Evolutionary conservation across 2,113 vertebrate genomes (phyloP).

Genomic region (Speoplatyrhinus poulsoni): DNA sequence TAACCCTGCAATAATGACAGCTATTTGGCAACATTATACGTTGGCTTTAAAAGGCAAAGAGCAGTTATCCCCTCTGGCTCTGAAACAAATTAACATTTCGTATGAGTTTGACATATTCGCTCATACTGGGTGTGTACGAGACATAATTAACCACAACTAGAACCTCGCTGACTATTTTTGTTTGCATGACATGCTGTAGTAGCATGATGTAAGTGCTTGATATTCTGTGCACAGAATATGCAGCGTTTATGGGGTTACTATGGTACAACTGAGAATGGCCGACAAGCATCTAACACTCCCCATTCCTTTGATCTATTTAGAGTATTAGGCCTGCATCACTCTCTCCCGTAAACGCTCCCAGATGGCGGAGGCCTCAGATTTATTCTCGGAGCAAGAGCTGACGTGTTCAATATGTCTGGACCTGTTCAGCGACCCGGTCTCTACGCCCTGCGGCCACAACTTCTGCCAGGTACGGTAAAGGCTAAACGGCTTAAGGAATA

Average conservation of each 20-base stretch:
- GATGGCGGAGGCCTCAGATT: conserved; percentile 55
- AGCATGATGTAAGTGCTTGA: background rate
- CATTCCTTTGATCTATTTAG: background rate
- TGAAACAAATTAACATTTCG: no score
- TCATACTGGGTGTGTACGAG: no score
- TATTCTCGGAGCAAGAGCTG: conserved; percentile 75
- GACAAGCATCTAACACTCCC: background rate
- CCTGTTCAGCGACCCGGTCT: conserved; percentile 73
- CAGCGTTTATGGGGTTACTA: no score
- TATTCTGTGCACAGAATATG: background rate
- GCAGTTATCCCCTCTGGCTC: no score
- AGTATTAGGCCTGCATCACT: background rate
- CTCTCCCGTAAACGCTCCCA: background rate
- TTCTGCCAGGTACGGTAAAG: conserved; percentile 71
- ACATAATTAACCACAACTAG: no score
- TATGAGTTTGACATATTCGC: no score
- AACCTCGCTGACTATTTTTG: no score
- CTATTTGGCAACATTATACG: no score
- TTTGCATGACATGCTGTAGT: background rate
- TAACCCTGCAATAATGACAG: no score
- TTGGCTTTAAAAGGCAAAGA: no score
- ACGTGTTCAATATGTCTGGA: conserved; percentile 81
- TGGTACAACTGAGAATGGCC: no score
- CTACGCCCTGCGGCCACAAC: conserved; percentile 80
- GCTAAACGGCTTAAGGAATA: no score